A percentile compares a stretch with the other conserved stretches of the same genome.
Evolutionary conservation across 64 coral and sea anemone genomes (phyloP).

Genomic region (Dendronephthya gigantea): DNA sequence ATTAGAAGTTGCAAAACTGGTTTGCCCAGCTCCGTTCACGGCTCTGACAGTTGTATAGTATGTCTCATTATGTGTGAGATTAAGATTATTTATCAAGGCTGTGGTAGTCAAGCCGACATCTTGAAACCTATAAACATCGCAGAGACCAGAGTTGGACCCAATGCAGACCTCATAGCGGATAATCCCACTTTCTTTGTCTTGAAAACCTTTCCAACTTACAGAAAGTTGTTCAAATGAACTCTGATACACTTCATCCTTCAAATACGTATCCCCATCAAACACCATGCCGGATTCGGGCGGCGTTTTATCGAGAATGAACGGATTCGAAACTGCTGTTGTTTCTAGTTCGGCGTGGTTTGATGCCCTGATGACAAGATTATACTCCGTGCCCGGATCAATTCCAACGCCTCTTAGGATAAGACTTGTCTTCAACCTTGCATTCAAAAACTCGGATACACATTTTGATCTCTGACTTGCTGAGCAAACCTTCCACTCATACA

Average conservation of each 20-base stretch:
- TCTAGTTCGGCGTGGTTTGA: constrained; percentile 42
- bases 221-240: constrained; percentile 28
- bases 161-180: constrained; percentile 57
- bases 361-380: constrained; percentile 39
- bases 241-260: constrained; percentile 31
- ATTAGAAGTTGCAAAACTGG: constrained; percentile 33
- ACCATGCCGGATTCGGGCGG: constrained; percentile 41
- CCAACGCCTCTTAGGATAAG: background rate
- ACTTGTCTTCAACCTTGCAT: background rate
- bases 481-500: background rate
- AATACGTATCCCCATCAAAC: constrained; percentile 28
- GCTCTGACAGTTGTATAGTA: constrained; percentile 49
- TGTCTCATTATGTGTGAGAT: constrained; percentile 59
- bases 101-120: background rate
- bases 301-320: constrained; percentile 50
- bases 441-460: background rate
- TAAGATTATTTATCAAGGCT: constrained; percentile 20
- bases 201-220: constrained; percentile 34
- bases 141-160: constrained; percentile 24
- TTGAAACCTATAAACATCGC: background rate
- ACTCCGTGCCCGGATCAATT: constrained; percentile 34
- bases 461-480: background rate
- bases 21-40: constrained; percentile 48
- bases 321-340: constrained; percentile 39
- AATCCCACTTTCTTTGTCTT: constrained; percentile 55